These are phyloP conservation scores for Mungos mungo DNA, from an alignment of 2,113 vertebrate species.

Conservation along the genomic window DNA sequence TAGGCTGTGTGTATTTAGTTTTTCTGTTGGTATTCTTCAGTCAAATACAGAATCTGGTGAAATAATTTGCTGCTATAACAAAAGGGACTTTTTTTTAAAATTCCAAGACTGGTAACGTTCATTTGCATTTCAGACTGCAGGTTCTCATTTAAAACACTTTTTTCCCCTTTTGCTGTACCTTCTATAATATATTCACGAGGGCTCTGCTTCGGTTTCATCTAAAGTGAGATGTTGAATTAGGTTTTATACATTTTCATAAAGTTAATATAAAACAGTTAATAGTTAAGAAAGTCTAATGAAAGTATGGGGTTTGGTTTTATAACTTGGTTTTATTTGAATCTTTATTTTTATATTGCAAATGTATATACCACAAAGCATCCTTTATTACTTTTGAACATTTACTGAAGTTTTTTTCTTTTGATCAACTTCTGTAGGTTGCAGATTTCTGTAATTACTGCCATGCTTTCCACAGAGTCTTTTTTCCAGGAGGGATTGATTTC, in stretches of 20 bases:
- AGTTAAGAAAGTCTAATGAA: background rate
- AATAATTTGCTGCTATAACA: conserved; percentile 1
- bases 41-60: background rate
- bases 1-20: background rate
- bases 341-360: conserved; percentile 25
- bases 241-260: background rate
- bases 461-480: background rate
- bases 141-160: conserved; percentile 29
- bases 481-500: background rate
- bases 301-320: conserved; percentile 39
- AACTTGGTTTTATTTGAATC: conserved; percentile 50
- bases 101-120: background rate
- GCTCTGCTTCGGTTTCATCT: background rate
- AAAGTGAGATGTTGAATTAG: conserved; percentile 34
- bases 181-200: background rate
- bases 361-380: background rate
- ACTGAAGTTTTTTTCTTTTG: conserved; percentile 24
- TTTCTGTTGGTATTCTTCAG: background rate
- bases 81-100: background rate
- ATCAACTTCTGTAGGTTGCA: background rate
- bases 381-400: conserved; percentile 51
- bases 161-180: background rate
- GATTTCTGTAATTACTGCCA: background rate
- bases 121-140: conserved; percentile 34
- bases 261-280: conserved; percentile 14